These are phyloP conservation scores for Silurus meridionalis DNA, from an alignment of 2,113 vertebrate genomes.

Conservation along the genomic window DNA sequence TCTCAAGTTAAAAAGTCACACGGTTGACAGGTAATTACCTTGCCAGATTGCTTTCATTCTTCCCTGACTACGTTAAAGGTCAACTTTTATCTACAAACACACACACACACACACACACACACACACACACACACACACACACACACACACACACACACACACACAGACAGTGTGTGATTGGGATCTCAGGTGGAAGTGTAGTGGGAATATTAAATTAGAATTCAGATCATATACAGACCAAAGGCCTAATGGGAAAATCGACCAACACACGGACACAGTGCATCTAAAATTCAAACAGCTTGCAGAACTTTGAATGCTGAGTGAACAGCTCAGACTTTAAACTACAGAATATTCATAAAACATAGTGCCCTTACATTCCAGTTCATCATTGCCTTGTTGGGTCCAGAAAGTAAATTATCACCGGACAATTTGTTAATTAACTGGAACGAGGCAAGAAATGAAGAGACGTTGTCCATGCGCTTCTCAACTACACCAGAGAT, in stretches of 20 bases:
- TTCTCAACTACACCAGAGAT: constrained; percentile 43
- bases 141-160: constrained; percentile 1
- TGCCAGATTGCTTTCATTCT: constrained; percentile 72
- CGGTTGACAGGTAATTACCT: constrained; percentile 76
- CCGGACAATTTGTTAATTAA: constrained; percentile 41
- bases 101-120: constrained; percentile 26
- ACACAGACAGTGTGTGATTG: constrained; percentile 16
- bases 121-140: constrained; percentile 3
- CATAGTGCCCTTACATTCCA: neutral
- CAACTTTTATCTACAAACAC: constrained; percentile 64
- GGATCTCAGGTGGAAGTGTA: constrained; percentile 10
- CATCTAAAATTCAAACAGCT: constrained; percentile 1
- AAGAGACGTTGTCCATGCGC: constrained; percentile 26
- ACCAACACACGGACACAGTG: neutral
- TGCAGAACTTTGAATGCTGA: neutral
- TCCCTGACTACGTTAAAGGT: constrained; percentile 68
- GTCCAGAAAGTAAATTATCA: constrained; percentile 42
- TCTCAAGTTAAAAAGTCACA: constrained; percentile 64
- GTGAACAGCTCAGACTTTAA: neutral
- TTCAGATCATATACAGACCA: constrained; percentile 26
- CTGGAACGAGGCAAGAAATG: constrained; percentile 28
- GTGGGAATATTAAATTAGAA: constrained; percentile 28
- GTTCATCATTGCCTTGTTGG: neutral
- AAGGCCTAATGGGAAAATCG: neutral
- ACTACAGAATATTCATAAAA: neutral